These are phyloP conservation scores for Sarcophaga rosellei DNA, from an alignment of 2,888 invertebrate species.

Conservation along the genomic window DNA sequence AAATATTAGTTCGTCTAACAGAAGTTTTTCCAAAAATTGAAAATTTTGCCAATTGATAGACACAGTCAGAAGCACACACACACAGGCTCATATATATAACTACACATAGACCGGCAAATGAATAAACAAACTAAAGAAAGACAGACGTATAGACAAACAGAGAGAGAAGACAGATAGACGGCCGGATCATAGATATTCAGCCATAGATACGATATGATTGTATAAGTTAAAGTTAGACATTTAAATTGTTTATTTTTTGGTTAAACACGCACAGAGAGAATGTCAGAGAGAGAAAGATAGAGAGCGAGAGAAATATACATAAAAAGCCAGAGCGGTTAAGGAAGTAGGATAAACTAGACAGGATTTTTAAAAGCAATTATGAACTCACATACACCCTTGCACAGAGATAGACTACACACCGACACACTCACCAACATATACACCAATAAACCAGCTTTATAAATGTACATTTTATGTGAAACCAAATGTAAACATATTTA, in stretches of 20 bases:
- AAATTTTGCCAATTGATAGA: slow-evolving; percentile 70
- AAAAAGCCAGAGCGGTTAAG: not conserved
- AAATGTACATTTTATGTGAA: not conserved
- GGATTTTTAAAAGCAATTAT: slow-evolving; percentile 63
- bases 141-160: slow-evolving; percentile 8
- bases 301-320: not conserved
- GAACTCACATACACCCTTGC: slow-evolving; percentile 5
- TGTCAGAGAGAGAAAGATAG: not conserved
- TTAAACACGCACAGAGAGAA: not conserved
- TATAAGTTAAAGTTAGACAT: slow-evolving; percentile 37
- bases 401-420: not conserved
- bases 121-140: slow-evolving; percentile 13
- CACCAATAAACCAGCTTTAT: not conserved
- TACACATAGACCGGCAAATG: not conserved
- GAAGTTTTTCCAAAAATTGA: slow-evolving; percentile 66
- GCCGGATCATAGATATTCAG: slow-evolving; percentile 2
- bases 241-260: slow-evolving; percentile 56
- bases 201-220: slow-evolving; percentile 25
- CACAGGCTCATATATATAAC: not conserved
- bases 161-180: not conserved
- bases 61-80: not conserved
- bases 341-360: slow-evolving; percentile 37
- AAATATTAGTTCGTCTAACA: slow-evolving; percentile 37
- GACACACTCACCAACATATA: not conserved
- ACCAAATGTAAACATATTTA: slow-evolving; percentile 4